These are phyloP conservation scores for Falco punctatus DNA, from an alignment of 2,113 vertebrate species.

Conservation along the genomic window DNA sequence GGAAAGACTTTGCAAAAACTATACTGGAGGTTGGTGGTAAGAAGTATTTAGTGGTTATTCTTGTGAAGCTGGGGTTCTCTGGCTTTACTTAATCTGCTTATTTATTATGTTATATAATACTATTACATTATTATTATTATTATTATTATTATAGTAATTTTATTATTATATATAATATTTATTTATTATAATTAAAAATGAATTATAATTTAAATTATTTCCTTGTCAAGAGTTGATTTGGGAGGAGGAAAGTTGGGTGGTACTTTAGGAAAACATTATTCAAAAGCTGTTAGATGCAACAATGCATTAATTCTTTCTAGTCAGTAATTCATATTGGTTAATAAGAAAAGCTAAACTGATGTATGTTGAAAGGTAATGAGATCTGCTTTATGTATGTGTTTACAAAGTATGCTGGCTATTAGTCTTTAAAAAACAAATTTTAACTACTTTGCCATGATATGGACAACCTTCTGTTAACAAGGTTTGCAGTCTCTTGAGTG, in stretches of 20 bases:
- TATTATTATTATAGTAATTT: too few relatives aligned
- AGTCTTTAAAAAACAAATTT: background rate
- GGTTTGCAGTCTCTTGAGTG: background rate
- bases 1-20: conserved; percentile 79
- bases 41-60: conserved; percentile 2
- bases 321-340: background rate
- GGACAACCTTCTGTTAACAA: background rate
- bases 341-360: background rate
- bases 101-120: background rate
- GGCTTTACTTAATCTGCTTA: background rate
- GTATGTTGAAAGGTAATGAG: background rate
- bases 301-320: background rate
- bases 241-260: background rate
- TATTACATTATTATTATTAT: too few relatives aligned
- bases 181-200: too few relatives aligned
- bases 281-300: background rate
- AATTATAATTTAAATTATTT: background rate
- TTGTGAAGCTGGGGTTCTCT: background rate
- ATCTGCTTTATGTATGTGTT: background rate
- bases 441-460: accelerated
- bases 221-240: background rate
- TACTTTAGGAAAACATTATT: background rate
- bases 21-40: conserved; percentile 84
- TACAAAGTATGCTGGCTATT: background rate
- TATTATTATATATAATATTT: too few relatives aligned